Percentiles rank a stretch among this genome's conserved stretches.
Evolutionary conservation across 2,113 vertebrate genomes (phyloP).

Genomic region (Passer domesticus): DNA sequence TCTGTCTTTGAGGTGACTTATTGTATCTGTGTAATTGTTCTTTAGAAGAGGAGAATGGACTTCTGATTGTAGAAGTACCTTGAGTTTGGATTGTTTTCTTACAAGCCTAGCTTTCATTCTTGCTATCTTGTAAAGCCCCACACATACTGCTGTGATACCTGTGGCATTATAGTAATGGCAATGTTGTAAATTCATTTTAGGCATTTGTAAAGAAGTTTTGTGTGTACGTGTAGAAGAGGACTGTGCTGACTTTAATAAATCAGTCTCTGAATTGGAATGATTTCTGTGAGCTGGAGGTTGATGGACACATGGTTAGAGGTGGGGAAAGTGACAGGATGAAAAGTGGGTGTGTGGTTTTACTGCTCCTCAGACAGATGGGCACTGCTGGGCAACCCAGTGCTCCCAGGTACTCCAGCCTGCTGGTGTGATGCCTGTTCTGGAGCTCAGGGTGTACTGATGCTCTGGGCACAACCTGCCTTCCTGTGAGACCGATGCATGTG

Average conservation of each 20-base stretch:
- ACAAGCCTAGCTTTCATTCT: not conserved
- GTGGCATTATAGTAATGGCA: not conserved
- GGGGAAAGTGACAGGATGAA: not conserved
- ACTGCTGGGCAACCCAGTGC: accelerated
- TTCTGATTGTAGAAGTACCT: not conserved
- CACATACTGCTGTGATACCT: not conserved
- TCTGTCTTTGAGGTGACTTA: not conserved
- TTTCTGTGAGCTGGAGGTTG: not conserved
- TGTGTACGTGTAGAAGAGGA: not conserved
- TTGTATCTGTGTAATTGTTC: not conserved
- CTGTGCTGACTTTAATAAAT: not conserved
- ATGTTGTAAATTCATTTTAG: not conserved
- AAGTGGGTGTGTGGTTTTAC: accelerated
- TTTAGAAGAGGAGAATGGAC: not conserved
- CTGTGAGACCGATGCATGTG: not conserved
- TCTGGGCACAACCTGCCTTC: not conserved
- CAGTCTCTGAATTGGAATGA: not conserved
- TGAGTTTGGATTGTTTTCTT: not conserved
- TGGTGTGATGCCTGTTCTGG: accelerated
- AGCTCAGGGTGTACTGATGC: not conserved
- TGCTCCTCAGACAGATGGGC: not conserved
- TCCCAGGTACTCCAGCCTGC: not conserved
- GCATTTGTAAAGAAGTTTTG: not conserved
- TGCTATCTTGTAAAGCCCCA: not conserved
- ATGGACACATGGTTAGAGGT: not conserved